Evolutionary conservation across 2,797 vertebrate species (phyloP).

Genomic region (Acropternis orthonyx): DNA sequence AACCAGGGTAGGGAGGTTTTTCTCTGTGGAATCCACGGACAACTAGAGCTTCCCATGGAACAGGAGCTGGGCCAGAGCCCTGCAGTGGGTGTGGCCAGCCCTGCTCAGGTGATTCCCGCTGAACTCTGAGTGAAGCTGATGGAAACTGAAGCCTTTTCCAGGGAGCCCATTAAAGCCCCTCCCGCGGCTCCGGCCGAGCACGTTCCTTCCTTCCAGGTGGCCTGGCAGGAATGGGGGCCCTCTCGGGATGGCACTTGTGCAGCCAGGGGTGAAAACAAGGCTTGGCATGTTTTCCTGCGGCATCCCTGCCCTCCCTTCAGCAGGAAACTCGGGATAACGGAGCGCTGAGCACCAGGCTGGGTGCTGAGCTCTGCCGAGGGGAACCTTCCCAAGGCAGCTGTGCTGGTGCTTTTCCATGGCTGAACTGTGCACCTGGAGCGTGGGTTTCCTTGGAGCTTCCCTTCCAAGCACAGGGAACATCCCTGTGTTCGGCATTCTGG

Average conservation of each 20-base stretch:
- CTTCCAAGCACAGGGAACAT: not conserved
- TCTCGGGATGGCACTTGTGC: not conserved
- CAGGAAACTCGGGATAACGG: not conserved
- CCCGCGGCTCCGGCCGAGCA: too few relatives aligned
- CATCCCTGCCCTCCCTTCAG: not conserved
- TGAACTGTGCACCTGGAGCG: fast-evolving
- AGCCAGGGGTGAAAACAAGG: not conserved
- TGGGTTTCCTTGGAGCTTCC: too few relatives aligned
- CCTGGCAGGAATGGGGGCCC: not conserved
- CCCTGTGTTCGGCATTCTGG: not conserved
- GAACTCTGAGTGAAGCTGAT: slow-evolving; percentile 14
- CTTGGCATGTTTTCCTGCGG: not conserved
- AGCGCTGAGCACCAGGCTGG: not conserved
- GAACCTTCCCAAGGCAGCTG: not conserved
- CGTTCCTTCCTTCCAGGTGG: not conserved
- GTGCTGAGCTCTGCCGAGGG: not conserved
- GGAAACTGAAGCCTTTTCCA: not conserved
- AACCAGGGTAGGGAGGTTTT: fast-evolving
- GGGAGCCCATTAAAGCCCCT: not conserved
- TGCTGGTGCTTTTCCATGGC: not conserved
- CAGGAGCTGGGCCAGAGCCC: too few relatives aligned
- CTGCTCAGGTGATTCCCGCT: too few relatives aligned
- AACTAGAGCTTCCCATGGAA: too few relatives aligned
- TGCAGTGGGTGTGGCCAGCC: too few relatives aligned
- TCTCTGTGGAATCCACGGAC: too few relatives aligned